Conservation (phyloP, 2,797 vertebrate species). For the Uromys caudimaculatus region DNA sequence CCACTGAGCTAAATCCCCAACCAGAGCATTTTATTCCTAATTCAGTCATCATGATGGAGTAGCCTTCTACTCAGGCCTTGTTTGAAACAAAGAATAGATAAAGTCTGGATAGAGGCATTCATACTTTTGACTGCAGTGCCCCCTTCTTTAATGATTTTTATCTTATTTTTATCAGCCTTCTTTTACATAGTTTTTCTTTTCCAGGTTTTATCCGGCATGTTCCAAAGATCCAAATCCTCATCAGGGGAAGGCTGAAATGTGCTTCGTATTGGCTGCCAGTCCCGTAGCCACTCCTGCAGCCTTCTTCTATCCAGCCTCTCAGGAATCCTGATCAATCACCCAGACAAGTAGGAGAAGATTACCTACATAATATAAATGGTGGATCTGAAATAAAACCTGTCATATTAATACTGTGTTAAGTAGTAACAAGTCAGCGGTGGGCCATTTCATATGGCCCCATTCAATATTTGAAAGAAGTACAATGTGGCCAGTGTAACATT, state of each 20-base stretch:
- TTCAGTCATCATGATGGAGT: background rate
- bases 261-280: background rate
- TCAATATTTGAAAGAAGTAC: background rate
- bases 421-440: background rate
- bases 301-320: background rate
- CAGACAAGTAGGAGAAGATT: background rate
- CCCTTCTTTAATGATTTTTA: background rate
- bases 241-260: too few species aligned
- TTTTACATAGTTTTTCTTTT: background rate
- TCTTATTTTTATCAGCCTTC: background rate
- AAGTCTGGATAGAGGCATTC: background rate
- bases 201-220: background rate
- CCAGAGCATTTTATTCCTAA: background rate
- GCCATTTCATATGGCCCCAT: background rate
- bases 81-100: background rate
- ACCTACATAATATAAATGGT: background rate
- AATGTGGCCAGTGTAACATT: background rate
- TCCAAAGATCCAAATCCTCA: accelerated
- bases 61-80: background rate
- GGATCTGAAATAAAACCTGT: background rate
- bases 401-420: background rate
- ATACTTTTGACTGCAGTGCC: background rate
- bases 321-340: background rate
- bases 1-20: too few species aligned
- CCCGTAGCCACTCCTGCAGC: too few species aligned